Percentiles rank a stretch among this genome's conserved stretches.
These are phyloP conservation scores for Sus scrofa DNA, from an alignment of 2,113 vertebrate species.

Conservation along the genomic window DNA sequence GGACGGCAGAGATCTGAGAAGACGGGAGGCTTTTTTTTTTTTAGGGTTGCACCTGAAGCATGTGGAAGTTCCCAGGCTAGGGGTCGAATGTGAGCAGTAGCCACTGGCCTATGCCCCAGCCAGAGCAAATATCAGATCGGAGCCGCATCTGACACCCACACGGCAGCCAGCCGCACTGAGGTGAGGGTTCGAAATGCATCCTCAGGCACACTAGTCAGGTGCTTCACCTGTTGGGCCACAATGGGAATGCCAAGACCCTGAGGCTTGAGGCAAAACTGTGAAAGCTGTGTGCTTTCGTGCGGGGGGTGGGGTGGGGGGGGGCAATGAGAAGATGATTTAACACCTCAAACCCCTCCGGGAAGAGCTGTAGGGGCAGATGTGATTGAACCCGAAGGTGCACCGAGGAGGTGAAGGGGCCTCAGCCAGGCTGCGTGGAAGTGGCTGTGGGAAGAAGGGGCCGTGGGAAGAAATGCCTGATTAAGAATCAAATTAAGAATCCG, in stretches of 20 bases:
- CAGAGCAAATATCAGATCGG: too few relatives aligned
- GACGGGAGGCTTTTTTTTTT: not conserved
- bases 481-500: constrained; percentile 28
- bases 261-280: not conserved
- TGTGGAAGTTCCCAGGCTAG: too few relatives aligned
- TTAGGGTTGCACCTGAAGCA: too few relatives aligned
- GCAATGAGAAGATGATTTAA: too few relatives aligned
- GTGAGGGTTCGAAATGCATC: too few relatives aligned
- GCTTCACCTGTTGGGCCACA: too few relatives aligned
- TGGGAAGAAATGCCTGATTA: constrained; percentile 52
- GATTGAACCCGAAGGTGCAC: not conserved
- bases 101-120: too few relatives aligned
- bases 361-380: not conserved
- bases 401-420: not conserved
- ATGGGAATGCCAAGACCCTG: not conserved
- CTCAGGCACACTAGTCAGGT: too few relatives aligned
- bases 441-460: not conserved
- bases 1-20: not conserved
- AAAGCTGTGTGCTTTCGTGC: not conserved
- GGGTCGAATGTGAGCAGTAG: too few relatives aligned
- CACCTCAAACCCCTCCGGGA: not conserved
- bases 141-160: too few relatives aligned
- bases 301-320: accelerated
- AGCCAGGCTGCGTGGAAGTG: not conserved
- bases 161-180: too few relatives aligned